Percentiles rank a stretch among this genome's conserved stretches.
These are phyloP conservation scores for Lithobates sylvaticus DNA, from an alignment of 2,797 vertebrate genomes.

Conservation along the genomic window DNA sequence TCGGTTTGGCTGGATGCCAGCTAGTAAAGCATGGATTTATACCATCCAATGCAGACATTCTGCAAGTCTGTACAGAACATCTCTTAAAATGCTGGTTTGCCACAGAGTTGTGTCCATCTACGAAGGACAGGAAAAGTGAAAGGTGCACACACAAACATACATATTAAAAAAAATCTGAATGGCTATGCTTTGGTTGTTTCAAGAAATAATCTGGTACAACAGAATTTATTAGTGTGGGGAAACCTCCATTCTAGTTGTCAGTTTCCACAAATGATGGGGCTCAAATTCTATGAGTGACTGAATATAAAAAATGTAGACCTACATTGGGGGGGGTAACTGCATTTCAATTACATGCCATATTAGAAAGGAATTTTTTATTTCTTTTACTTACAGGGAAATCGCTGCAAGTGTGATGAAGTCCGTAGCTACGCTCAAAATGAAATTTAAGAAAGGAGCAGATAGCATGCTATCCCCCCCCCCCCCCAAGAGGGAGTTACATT, in stretches of 20 bases:
- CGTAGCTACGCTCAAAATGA: background rate
- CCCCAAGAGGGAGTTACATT: no score
- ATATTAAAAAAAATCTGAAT: background rate
- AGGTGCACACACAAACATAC: background rate
- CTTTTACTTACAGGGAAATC: background rate
- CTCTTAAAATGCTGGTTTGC: slow-evolving; percentile 27
- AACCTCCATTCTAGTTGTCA: no score
- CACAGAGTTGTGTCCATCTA: background rate
- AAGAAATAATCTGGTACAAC: background rate
- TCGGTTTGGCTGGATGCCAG: slow-evolving; percentile 53
- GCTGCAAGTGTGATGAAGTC: background rate
- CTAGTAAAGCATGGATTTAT: slow-evolving; percentile 36
- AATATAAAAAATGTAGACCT: no score
- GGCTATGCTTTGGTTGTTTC: slow-evolving; percentile 30
- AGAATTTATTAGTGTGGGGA: no score
- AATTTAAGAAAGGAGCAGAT: no score
- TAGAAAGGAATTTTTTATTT: background rate
- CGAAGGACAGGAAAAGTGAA: background rate
- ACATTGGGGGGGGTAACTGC: no score
- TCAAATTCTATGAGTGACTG: no score
- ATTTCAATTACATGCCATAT: no score
- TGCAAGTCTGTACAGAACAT: slow-evolving; percentile 26
- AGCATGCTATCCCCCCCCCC: no score
- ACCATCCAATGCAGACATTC: background rate
- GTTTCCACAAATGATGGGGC: no score